phyloP scores from a whole-genome alignment of 2,888 invertebrate species.

The Agonopterix heracliana region DNA sequence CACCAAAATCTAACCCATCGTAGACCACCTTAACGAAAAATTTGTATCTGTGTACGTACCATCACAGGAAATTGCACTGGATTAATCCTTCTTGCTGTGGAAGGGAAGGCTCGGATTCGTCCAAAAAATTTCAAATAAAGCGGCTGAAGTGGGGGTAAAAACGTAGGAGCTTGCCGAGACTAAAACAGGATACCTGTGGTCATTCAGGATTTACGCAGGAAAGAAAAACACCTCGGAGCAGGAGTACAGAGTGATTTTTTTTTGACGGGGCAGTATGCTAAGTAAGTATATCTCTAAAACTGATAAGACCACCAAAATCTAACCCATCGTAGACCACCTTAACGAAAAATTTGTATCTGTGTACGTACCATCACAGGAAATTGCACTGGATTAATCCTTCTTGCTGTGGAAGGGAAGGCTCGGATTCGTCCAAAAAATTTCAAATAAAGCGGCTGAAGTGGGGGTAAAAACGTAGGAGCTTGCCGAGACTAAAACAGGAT shows the following conservation, averaged over 20 bases:
- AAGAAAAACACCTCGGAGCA: neutral
- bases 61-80: neutral
- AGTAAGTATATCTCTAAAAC: neutral
- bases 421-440: neutral
- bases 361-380: neutral
- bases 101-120: neutral
- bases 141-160: neutral
- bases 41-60: neutral
- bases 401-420: neutral
- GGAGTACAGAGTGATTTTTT: neutral
- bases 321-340: neutral
- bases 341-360: neutral
- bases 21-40: neutral
- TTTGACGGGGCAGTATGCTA: too few species aligned
- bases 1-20: neutral
- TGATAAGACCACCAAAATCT: neutral
- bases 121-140: neutral
- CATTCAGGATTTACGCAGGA: neutral
- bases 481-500: neutral
- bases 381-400: neutral
- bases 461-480: neutral
- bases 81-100: neutral
- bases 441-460: neutral
- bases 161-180: neutral
- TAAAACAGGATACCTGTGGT: neutral